Base-by-base conservation (phyloP, 2,113 vertebrate species). In the Chionomys nivalis region DNA sequence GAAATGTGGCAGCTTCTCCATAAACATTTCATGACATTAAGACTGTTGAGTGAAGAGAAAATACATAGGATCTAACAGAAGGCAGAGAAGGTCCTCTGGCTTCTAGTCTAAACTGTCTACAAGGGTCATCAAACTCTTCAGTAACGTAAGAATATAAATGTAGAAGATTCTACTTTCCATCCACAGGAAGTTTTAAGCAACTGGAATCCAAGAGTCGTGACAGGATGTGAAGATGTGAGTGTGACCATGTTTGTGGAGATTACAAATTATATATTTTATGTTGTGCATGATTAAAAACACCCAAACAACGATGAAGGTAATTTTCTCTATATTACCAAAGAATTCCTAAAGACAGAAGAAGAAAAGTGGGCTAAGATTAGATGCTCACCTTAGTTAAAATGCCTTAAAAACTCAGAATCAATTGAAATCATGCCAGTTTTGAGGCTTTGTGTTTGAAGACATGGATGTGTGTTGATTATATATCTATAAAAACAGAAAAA, bases 321-420 rank as follows among this genome's bases (percentile, higher is more conserved):
- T 90, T 93, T 39, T 28, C 90, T 89, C 95, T 75, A 42, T 77
- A 63, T 68, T 93, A 1, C 9, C 39, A 81, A 87, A 96, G 49
- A 92, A 61, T 73, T 95, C 2, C 16, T 72, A 81, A 90, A 96
- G 66, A 85, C 58, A 47, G 66, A 90, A 90, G 73, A 76, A 91
- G 75, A 93, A 95, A 39, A 75, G 17, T 52, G 7, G n/a, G 14
- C 66, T 73, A 89, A 92, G 19, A 52, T 83, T 89, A 81, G 58
- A 26, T 83, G 31, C 7, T 3, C 44, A 44, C 68, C 9, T 76
- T 75, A 87, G 11, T 82, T 75, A 92, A 91, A 86, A 77, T 65
- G 14, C 21, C 63, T 23, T 9, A 36, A 92, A 94, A 91, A 44
- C 52, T 83, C n/a, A 90, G 21, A 90, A 94, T 63, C 47, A 82